These are phyloP conservation scores for Microcebus ravelobensis DNA, from an alignment of 2,113 vertebrate species.

Conservation along the genomic window DNA sequence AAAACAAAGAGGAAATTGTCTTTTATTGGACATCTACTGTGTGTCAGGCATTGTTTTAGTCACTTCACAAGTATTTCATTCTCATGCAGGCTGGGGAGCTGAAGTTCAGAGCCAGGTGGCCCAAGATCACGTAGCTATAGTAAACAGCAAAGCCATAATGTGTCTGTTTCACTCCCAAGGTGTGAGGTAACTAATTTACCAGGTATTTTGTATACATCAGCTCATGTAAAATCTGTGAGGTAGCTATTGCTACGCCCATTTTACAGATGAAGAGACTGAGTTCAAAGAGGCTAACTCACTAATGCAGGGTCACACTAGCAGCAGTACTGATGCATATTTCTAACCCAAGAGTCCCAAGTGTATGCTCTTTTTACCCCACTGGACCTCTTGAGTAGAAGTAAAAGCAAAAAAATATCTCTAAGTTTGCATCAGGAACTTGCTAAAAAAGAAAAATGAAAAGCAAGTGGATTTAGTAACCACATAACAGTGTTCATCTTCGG, in stretches of 20 bases:
- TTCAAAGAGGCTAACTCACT: not conserved
- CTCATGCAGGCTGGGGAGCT: not conserved
- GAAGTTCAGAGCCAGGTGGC: not conserved
- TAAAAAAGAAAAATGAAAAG: not conserved
- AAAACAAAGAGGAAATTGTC: conserved; percentile 4
- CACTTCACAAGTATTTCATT: not conserved
- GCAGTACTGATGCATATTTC: not conserved
- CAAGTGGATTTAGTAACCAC: not conserved
- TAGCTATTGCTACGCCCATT: not conserved
- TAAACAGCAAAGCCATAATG: not conserved
- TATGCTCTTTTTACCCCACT: not conserved
- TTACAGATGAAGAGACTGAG: not conserved
- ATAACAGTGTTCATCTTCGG: not conserved
- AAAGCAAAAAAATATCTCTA: not conserved
- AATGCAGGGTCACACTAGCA: not conserved
- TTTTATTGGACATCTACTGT: not conserved
- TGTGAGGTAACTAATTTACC: not conserved
- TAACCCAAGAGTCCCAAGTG: not conserved
- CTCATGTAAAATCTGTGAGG: not conserved
- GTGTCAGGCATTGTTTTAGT: not conserved
- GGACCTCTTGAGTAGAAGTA: not conserved
- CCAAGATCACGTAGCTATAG: not conserved
- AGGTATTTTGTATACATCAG: not conserved
- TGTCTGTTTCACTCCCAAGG: not conserved
- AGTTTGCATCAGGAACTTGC: not conserved